Evolutionary conservation across 1,140 invertebrate genomes (phyloP).

Genomic region (Propsilocerus akamusi): DNA sequence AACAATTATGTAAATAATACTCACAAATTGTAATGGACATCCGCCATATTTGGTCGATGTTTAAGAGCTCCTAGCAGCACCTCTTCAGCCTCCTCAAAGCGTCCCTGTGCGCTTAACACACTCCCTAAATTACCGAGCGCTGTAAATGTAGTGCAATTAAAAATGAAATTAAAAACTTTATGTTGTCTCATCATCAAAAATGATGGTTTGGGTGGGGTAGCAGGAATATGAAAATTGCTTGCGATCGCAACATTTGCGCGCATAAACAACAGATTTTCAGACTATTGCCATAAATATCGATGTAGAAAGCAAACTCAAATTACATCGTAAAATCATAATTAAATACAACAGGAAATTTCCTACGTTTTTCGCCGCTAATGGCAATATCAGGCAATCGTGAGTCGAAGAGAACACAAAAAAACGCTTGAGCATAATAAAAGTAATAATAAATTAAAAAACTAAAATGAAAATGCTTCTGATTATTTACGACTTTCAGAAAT

Average conservation of each 20-base stretch:
- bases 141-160: too few species aligned
- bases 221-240: neutral
- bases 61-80: conserved; percentile 71
- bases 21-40: conserved; percentile 95
- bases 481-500: neutral
- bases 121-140: conserved; percentile 87
- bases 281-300: conserved; percentile 4
- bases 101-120: conserved; percentile 69
- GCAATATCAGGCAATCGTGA: neutral
- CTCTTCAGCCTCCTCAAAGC: conserved; percentile 66
- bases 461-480: neutral
- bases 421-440: neutral
- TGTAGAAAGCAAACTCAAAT: neutral
- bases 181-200: neutral
- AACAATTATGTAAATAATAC: conserved; percentile 29
- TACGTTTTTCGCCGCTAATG: neutral
- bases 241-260: neutral
- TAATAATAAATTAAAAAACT: neutral
- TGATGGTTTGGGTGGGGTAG: neutral
- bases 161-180: conserved; percentile 15
- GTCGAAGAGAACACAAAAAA: neutral
- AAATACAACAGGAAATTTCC: conserved; percentile 1
- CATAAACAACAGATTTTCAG: neutral
- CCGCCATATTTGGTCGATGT: conserved; percentile 86
- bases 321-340: conserved; percentile 2